Evolutionary conservation across 2,113 vertebrate genomes (phyloP).

Genomic region (Excalfactoria chinensis): DNA sequence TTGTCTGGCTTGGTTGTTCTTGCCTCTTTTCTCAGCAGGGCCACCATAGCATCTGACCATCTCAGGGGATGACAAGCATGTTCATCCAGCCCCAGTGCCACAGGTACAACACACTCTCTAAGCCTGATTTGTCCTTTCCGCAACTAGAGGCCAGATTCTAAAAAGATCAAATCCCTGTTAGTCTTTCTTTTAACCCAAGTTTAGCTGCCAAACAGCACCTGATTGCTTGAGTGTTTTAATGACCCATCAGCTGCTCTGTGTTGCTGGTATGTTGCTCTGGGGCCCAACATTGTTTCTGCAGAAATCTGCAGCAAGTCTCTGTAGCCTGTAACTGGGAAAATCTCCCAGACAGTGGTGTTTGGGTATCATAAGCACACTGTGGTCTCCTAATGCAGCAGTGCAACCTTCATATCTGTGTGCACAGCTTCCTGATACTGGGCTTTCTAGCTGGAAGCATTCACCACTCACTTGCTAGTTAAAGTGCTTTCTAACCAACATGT

Average conservation of each 20-base stretch:
- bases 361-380: too few species aligned
- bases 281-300: fast-evolving
- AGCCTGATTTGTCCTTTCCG: neutral
- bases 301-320: fast-evolving
- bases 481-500: neutral
- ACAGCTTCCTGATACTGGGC: too few species aligned
- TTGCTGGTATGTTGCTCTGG: neutral
- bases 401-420: fast-evolving
- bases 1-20: neutral
- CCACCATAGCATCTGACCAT: fast-evolving
- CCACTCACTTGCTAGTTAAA: neutral
- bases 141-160: neutral
- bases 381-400: fast-evolving
- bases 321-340: too few species aligned
- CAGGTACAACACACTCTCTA: fast-evolving
- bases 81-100: neutral
- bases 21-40: neutral
- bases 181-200: neutral
- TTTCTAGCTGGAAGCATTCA: fast-evolving
- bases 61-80: fast-evolving
- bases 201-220: neutral
- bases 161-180: neutral
- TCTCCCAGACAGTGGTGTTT: fast-evolving
- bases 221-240: neutral
- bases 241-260: neutral